These are phyloP conservation scores for Ophion costatus DNA, from an alignment of 2,888 invertebrate genomes.

Conservation along the genomic window DNA sequence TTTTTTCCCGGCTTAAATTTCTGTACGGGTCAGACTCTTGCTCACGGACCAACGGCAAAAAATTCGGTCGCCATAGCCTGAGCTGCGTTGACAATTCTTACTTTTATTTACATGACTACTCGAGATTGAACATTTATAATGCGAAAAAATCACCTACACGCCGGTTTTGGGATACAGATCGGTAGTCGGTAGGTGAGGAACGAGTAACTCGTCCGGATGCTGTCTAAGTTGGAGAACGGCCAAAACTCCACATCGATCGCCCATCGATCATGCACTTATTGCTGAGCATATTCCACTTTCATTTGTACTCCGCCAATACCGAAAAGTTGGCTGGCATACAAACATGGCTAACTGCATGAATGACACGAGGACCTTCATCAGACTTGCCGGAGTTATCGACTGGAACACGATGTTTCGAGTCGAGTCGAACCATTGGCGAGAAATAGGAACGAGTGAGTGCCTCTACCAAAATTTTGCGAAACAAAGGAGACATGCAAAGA, in stretches of 20 bases:
- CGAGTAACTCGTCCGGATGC: not conserved
- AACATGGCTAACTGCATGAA: constrained; percentile 33
- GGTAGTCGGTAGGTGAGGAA: not conserved
- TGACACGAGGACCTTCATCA: constrained; percentile 6
- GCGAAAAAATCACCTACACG: too few species aligned
- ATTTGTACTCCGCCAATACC: not conserved
- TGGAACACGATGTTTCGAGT: constrained; percentile 27
- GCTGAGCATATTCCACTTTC: not conserved
- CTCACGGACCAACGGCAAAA: too few species aligned
- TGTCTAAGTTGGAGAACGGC: not conserved
- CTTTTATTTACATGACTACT: too few species aligned
- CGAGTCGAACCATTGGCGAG: constrained; percentile 2
- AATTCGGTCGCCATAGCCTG: too few species aligned
- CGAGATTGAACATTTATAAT: too few species aligned
- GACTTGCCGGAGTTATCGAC: not conserved
- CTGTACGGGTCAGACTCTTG: too few species aligned
- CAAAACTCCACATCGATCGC: not conserved
- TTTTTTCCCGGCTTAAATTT: too few species aligned
- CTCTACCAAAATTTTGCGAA: constrained; percentile 31
- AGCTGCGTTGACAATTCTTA: too few species aligned
- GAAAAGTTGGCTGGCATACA: not conserved
- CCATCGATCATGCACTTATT: not conserved
- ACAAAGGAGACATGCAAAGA: constrained; percentile 14
- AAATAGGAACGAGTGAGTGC: constrained; percentile 24
- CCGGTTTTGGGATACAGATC: not conserved